phyloP scores from a whole-genome alignment of 2,113 vertebrate genomes.

The Gila orcuttii region DNA sequence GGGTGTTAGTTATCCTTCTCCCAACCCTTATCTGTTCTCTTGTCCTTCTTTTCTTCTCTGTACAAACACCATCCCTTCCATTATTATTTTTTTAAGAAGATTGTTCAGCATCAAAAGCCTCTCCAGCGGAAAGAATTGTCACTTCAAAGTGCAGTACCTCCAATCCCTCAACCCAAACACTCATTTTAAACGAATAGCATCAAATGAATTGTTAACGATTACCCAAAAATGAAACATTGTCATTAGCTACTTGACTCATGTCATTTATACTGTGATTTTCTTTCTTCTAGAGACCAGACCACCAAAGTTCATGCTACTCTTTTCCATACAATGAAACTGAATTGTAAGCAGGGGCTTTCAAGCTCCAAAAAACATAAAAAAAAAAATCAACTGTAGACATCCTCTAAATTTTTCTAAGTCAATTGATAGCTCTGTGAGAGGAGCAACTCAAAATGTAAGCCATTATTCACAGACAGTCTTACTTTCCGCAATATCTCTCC shows the following conservation, averaged over 20 bases:
- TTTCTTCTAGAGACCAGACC: neutral
- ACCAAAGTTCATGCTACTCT: neutral
- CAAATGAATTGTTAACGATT: slow-evolving; percentile 66
- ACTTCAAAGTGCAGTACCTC: slow-evolving; percentile 60
- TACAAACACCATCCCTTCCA: slow-evolving; percentile 35
- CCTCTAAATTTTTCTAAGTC: neutral
- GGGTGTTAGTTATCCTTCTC: slow-evolving; percentile 12
- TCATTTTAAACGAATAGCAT: slow-evolving; percentile 66
- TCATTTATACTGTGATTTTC: neutral
- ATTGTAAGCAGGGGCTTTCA: neutral
- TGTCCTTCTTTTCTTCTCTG: neutral
- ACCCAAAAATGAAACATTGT: neutral
- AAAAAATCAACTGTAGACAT: neutral
- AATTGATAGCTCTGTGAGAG: neutral
- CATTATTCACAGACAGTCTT: neutral
- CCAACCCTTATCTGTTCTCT: neutral
- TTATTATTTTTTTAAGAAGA: slow-evolving; percentile 73
- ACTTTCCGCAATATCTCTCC: neutral
- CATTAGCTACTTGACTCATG: neutral
- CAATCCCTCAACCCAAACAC: slow-evolving; percentile 55
- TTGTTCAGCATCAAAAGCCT: slow-evolving; percentile 68
- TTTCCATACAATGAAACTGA: neutral
- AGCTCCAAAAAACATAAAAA: neutral
- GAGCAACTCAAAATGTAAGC: neutral
- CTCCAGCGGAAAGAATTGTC: slow-evolving; percentile 54